These are phyloP conservation scores for Cryptotermes secundus DNA, from an alignment of 1,140 invertebrate genomes.

Conservation along the genomic window DNA sequence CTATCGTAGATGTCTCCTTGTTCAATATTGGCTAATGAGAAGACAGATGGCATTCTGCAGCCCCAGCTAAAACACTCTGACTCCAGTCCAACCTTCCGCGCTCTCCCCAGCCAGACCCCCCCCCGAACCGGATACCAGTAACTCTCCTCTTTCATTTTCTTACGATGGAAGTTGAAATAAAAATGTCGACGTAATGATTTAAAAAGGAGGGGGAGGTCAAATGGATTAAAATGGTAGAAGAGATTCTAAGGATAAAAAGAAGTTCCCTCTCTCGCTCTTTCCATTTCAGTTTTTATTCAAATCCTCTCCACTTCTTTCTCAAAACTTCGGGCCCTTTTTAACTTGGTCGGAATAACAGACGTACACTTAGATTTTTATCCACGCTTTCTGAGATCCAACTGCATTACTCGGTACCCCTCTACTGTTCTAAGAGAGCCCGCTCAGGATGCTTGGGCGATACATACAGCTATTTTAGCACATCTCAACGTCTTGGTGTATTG, in stretches of 20 bases:
- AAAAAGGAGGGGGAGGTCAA: conserved; percentile 6
- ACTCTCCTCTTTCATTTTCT: neutral
- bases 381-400: no score
- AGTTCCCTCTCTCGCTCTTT: neutral
- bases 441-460: no score
- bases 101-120: neutral
- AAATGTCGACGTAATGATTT: conserved; percentile 19
- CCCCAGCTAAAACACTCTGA: neutral
- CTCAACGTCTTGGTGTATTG: no score
- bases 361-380: neutral
- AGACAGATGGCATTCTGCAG: neutral
- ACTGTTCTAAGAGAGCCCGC: no score
- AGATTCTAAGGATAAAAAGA: neutral
- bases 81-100: neutral
- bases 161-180: conserved; percentile 10
- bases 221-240: conserved; percentile 19
- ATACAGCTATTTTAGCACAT: no score
- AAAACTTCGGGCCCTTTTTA: neutral
- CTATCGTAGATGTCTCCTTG: neutral
- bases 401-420: no score
- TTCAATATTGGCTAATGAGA: conserved; percentile 13
- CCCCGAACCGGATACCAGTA: neutral
- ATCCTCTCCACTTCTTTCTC: neutral
- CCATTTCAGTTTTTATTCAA: conserved; percentile 8
- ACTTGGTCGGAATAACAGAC: neutral